Base-by-base conservation (phyloP, 2,888 invertebrate genomes). In the Pachydiplax longipennis region DNA sequence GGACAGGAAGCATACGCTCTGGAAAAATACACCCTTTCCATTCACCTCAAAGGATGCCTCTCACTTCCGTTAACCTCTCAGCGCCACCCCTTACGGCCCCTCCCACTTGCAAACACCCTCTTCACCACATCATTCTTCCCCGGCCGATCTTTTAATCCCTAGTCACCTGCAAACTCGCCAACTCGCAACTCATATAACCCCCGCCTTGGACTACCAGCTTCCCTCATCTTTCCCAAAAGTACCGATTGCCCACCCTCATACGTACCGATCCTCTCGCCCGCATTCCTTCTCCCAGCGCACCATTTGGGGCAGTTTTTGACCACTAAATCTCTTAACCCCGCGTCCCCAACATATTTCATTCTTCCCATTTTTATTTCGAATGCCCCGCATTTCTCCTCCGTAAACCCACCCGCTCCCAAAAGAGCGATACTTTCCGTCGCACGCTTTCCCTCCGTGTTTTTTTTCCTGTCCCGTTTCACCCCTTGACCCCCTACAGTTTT, bases 281-380 rank as follows among this genome's bases (percentile, higher is more conserved):
- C 61, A 61, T 22, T 2, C 35, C 18, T 61, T 25, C 87, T 13
- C 44, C 82, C 82, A 10, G 22, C n/a, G n/a, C 61, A 10, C 53
- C 35, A 12, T 53, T 31, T 25, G 83, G 83, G 83, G 83, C 53
- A 83, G 83, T 58, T 83, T 81, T 83, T 83, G 83, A 83, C 58
- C 83, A 83, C 58, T 83, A 83, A 83, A 58, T 58, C 83, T 35
- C 31, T 83, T 58, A 83, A 83, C 31, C 58, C 58, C 44, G 35
- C 31, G 35, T 18, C 44, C 58, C 31, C 31, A 22, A 15, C 83
- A 83, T 58, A 18, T 53, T 83, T 83, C 83, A 83, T 83, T 83
- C 83, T n/a, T 83, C 83, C 53, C 18, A 83, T 83, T 83, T 83
- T 83, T 35, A 35, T 83, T 58, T 58, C 53, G 31, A 18, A 44